Evolutionary conservation across 2,888 invertebrate species (phyloP).

Genomic region (Ichneumoninae sp.): DNA sequence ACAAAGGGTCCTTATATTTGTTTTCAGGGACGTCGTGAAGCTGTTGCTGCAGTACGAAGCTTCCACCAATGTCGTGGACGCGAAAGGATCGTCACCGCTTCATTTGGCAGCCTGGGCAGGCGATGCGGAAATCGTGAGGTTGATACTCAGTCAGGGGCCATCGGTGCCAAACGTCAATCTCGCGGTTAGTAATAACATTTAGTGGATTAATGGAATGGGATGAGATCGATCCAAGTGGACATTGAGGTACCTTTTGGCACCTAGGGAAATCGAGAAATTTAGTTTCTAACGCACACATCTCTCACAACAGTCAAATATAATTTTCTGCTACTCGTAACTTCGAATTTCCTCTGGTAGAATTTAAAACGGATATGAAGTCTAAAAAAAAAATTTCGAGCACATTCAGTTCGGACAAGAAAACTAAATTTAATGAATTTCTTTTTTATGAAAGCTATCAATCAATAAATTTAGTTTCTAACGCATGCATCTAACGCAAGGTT

Average conservation of each 20-base stretch:
- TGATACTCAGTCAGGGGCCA: constrained; percentile 92
- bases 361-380: too few relatives aligned
- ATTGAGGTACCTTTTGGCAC: background rate
- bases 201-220: background rate
- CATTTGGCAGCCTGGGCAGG: constrained; percentile 98
- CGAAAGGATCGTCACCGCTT: constrained; percentile 95
- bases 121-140: constrained; percentile 93
- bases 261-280: background rate
- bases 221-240: background rate
- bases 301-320: too few relatives aligned
- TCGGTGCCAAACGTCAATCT: constrained; percentile 94
- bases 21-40: constrained; percentile 92
- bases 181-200: constrained; percentile 86
- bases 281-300: background rate
- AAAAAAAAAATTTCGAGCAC: too few relatives aligned
- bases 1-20: too few relatives aligned
- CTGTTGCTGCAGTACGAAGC: constrained; percentile 94
- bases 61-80: constrained; percentile 94
- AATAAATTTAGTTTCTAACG: too few relatives aligned
- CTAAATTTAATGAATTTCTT: background rate
- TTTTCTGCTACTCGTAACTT: too few relatives aligned
- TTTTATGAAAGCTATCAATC: background rate
- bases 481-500: too few relatives aligned
- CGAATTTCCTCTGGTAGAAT: too few relatives aligned
- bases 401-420: background rate